A percentile compares a stretch with the other conserved stretches of the same genome.
Evolutionary conservation across 2,797 vertebrate species (phyloP).

Genomic region (Gouania willdenowi): DNA sequence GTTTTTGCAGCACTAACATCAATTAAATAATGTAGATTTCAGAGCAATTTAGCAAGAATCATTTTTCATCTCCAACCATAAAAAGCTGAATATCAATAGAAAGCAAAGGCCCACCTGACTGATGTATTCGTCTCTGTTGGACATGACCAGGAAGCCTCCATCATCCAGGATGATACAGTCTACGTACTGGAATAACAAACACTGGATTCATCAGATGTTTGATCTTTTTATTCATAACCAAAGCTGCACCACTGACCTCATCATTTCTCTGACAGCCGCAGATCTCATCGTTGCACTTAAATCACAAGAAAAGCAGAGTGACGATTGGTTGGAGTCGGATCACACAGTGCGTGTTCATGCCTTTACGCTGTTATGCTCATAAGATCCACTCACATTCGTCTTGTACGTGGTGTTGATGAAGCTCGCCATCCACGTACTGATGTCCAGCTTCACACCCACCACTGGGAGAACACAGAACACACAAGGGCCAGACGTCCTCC

Average conservation of each 20-base stretch:
- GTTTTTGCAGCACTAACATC: too few species aligned
- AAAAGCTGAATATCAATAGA: too few species aligned
- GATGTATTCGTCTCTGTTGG: constrained; percentile 86
- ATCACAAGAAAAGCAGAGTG: constrained; percentile 27
- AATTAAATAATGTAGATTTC: too few species aligned
- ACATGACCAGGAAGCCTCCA: constrained; percentile 95
- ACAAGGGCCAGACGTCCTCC: constrained; percentile 48
- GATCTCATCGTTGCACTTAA: constrained; percentile 89
- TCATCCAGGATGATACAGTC: constrained; percentile 95
- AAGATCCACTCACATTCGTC: constrained; percentile 77
- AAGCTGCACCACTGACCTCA: constrained; percentile 68
- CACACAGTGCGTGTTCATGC: neutral
- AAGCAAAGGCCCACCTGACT: constrained; percentile 73
- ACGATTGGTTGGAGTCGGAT: neutral
- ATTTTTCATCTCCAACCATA: too few species aligned
- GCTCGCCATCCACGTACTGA: constrained; percentile 84
- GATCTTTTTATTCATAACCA: neutral
- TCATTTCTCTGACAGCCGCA: constrained; percentile 89
- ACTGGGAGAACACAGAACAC: constrained; percentile 76
- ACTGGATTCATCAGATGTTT: neutral
- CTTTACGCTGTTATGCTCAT: neutral
- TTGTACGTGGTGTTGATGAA: constrained; percentile 87
- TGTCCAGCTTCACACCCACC: constrained; percentile 90
- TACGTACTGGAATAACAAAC: constrained; percentile 75
- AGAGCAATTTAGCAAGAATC: too few species aligned